These are phyloP conservation scores for Hyposmocoma kahamanoa DNA, from an alignment of 1,140 invertebrate genomes.

Conservation along the genomic window DNA sequence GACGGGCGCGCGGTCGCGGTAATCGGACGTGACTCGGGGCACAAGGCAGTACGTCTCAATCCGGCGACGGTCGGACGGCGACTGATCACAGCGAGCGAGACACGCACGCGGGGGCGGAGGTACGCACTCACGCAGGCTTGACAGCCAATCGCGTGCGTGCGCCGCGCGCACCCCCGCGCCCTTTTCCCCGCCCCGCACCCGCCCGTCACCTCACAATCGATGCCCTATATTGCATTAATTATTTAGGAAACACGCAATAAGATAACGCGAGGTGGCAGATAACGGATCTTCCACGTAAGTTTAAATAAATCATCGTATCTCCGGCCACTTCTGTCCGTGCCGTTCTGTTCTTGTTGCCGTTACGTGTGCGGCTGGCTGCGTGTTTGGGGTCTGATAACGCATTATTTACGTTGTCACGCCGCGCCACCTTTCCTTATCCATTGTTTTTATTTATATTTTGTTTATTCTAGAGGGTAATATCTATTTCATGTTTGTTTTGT, in stretches of 20 bases:
- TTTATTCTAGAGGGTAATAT: neutral
- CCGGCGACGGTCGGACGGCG: constrained; percentile 41
- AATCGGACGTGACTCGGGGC: constrained; percentile 32
- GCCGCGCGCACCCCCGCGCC: constrained; percentile 61
- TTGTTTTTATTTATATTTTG: constrained; percentile 27
- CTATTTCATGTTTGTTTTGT: neutral
- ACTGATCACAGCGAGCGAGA: constrained; percentile 55
- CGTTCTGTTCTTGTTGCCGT: neutral
- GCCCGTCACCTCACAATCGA: constrained; percentile 71
- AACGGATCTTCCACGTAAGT: constrained; percentile 52
- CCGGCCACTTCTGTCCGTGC: constrained; percentile 7
- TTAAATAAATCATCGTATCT: constrained; percentile 64
- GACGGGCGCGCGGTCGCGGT: constrained; percentile 25
- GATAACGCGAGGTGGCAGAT: constrained; percentile 71
- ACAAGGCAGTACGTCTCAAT: constrained; percentile 31
- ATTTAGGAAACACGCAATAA: constrained; percentile 74
- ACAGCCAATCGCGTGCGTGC: constrained; percentile 72
- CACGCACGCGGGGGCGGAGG: constrained; percentile 60
- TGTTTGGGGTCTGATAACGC: constrained; percentile 26
- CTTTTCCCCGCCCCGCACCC: constrained; percentile 49
- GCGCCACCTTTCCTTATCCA: constrained; percentile 15
- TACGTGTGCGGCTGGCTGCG: constrained; percentile 3
- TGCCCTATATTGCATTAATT: constrained; percentile 75
- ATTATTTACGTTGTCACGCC: constrained; percentile 40
- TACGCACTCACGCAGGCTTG: constrained; percentile 65